Conservation (phyloP, 2,888 invertebrate genomes). For the Meloe dianella region DNA sequence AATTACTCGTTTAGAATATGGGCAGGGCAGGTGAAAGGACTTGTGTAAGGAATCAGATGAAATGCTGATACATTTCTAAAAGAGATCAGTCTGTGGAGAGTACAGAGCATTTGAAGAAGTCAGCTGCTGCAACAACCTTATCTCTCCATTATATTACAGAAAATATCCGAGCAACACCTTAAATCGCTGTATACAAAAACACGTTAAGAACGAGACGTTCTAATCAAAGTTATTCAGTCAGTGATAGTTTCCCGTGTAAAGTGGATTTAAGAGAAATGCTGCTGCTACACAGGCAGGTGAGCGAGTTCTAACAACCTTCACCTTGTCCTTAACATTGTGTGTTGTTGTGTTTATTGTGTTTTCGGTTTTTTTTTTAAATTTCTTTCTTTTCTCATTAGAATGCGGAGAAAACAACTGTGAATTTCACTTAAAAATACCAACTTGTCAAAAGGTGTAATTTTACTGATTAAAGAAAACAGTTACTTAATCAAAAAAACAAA, state of each 20-base stretch:
- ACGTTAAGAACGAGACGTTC: background rate
- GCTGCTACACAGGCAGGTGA: conserved; percentile 45
- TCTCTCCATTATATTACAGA: conserved; percentile 9
- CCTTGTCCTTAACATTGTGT: conserved; percentile 32
- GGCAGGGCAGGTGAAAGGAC: conserved; percentile 57
- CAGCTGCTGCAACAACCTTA: conserved; percentile 27
- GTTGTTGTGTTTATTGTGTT: background rate
- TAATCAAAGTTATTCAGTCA: conserved; percentile 32
- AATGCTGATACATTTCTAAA: conserved; percentile 57
- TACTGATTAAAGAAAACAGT: conserved; percentile 4
- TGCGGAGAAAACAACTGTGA: background rate
- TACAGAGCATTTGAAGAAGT: conserved; percentile 30
- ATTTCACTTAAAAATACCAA: background rate
- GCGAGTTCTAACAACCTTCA: conserved; percentile 43
- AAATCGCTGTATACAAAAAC: background rate
- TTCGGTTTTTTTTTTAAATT: background rate
- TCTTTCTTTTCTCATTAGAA: background rate
- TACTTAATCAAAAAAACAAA: background rate
- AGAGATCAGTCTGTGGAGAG: conserved; percentile 52
- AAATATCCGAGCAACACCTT: background rate
- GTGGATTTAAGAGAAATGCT: conserved; percentile 44
- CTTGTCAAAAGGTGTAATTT: background rate
- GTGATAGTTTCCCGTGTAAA: conserved; percentile 48
- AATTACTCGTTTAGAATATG: conserved; percentile 42
- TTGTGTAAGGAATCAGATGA: conserved; percentile 51